Evolutionary conservation across 2,888 invertebrate species (phyloP).

Genomic region (Microctonus aethiopoides): DNA sequence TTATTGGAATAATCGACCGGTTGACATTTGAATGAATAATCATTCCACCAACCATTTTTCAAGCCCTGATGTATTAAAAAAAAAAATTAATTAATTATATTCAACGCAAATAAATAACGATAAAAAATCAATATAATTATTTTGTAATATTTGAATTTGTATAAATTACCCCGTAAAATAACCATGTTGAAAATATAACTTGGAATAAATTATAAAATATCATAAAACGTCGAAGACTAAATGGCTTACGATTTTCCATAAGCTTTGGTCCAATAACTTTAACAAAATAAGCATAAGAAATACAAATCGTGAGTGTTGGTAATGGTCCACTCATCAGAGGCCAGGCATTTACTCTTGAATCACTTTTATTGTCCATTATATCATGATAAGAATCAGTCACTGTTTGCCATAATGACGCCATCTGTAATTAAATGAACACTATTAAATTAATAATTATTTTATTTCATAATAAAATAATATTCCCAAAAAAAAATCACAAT

Average conservation of each 20-base stretch:
- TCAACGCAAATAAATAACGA: not conserved
- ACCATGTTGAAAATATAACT: conserved; percentile 80
- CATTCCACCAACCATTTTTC: conserved; percentile 77
- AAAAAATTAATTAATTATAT: conserved; percentile 11
- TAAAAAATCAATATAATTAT: not conserved
- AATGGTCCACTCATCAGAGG: conserved; percentile 84
- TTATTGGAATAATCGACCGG: conserved; percentile 82
- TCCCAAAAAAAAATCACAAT: not conserved
- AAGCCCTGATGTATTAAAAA: conserved; percentile 67
- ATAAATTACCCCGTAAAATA: conserved; percentile 76
- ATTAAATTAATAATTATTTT: not conserved
- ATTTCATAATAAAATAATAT: not conserved
- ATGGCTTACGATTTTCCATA: conserved; percentile 89
- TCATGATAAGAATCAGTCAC: conserved; percentile 78
- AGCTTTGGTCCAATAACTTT: conserved; percentile 82
- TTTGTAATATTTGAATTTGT: not conserved
- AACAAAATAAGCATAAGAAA: conserved; percentile 80
- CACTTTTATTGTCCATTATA: conserved; percentile 86
- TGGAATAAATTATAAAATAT: conserved; percentile 88
- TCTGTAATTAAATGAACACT: conserved; percentile 60
- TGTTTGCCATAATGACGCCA: conserved; percentile 72
- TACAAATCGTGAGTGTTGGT: conserved; percentile 80
- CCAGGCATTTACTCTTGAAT: conserved; percentile 84
- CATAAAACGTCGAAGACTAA: conserved; percentile 78
- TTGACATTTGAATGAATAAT: conserved; percentile 81